Evolutionary conservation across 1,140 invertebrate species (phyloP).

Genomic region (Calosoma granatense): DNA sequence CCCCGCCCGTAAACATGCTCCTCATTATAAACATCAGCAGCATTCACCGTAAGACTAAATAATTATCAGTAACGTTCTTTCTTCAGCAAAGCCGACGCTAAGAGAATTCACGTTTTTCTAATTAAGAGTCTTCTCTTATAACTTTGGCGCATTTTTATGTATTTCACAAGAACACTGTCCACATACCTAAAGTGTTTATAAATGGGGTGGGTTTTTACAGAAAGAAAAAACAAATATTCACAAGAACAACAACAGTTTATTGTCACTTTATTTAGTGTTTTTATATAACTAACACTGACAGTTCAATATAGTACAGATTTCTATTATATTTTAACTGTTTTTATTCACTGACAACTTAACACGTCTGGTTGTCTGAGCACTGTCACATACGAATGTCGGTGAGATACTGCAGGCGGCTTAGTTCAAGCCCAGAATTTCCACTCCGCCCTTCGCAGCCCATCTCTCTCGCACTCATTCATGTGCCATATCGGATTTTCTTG

Average conservation of each 20-base stretch:
- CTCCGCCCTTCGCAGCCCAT: neutral
- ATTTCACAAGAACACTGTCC: too few species aligned
- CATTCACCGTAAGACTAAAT: too few species aligned
- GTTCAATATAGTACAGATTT: neutral
- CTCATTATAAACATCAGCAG: too few species aligned
- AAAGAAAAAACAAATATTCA: neutral
- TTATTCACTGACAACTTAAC: too few species aligned
- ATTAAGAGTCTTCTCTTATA: conserved; percentile 25
- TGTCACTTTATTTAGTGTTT: neutral
- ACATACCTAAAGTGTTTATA: too few species aligned
- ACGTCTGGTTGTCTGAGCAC: too few species aligned
- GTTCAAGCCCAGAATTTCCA: neutral
- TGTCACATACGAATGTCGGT: too few species aligned
- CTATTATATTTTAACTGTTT: neutral
- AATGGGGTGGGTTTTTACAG: too few species aligned
- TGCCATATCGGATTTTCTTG: neutral
- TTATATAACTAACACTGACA: neutral
- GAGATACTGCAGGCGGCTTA: neutral
- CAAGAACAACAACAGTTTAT: neutral
- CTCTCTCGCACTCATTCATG: neutral
- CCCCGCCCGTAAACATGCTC: too few species aligned
- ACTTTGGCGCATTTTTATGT: conserved; percentile 13
- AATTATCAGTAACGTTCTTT: too few species aligned
- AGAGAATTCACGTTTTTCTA: too few species aligned
- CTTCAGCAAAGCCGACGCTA: too few species aligned